These are phyloP conservation scores for Capreolus pygargus DNA, from an alignment of 2,113 vertebrate species.

Conservation along the genomic window DNA sequence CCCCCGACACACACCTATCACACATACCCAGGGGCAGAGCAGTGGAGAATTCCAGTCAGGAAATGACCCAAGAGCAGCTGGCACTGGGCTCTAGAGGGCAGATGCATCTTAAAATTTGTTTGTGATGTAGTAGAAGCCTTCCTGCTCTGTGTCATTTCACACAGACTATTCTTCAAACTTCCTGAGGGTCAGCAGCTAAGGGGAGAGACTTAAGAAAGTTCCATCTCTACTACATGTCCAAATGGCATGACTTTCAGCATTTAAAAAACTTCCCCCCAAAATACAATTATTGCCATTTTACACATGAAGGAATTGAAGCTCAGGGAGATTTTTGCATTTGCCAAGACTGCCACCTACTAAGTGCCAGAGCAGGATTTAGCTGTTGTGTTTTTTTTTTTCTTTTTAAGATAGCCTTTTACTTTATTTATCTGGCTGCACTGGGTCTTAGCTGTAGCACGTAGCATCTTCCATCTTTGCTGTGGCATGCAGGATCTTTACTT, in stretches of 20 bases:
- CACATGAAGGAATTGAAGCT: background rate
- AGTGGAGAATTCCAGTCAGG: background rate
- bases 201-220: background rate
- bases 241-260: background rate
- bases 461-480: background rate
- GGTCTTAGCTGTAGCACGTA: background rate
- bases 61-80: background rate
- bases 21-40: background rate
- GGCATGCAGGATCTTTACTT: background rate
- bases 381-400: background rate
- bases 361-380: background rate
- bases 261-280: background rate
- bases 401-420: background rate
- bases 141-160: background rate
- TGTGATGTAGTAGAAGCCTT: background rate
- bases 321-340: background rate
- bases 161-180: background rate
- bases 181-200: background rate
- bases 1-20: background rate
- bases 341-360: background rate
- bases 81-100: background rate
- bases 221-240: background rate
- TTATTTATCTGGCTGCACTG: background rate
- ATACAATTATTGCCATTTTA: background rate
- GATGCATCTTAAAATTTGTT: background rate